Evolutionary conservation across 30 jellyfish, hydroid and myxozoan species (phyloP).

Genomic region (Pelagia noctiluca): DNA sequence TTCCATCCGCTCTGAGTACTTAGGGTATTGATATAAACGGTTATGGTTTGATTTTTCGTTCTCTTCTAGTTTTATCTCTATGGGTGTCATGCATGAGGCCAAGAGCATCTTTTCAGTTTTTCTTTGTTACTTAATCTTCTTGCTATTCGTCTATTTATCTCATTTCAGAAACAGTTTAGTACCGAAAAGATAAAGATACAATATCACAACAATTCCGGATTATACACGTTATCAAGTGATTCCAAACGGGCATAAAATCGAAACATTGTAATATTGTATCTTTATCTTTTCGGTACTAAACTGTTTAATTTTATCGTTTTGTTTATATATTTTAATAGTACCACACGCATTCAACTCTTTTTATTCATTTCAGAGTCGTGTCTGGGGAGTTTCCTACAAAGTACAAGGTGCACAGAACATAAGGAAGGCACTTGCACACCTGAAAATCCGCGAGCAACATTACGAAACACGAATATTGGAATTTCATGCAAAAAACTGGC

Average conservation of each 20-base stretch:
- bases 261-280: background rate
- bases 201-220: background rate
- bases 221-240: no score
- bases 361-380: constrained; percentile 83
- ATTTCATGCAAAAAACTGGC: constrained; percentile 15
- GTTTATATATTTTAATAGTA: background rate
- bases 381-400: constrained; percentile 87
- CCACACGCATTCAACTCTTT: no score
- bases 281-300: background rate
- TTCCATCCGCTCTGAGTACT: no score
- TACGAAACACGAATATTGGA: constrained; percentile 54
- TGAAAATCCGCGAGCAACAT: constrained; percentile 82
- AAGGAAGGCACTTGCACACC: constrained; percentile 63
- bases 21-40: no score
- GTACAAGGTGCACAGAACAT: constrained; percentile 80
- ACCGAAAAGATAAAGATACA: background rate
- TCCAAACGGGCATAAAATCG: background rate
- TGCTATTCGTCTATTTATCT: no score
- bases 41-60: no score
- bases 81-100: no score
- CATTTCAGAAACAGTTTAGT: no score
- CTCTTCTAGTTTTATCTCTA: no score
- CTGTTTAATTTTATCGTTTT: background rate
- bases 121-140: no score
- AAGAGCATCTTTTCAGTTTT: no score